Conservation (phyloP, 2,797 vertebrate genomes). For the Rhincodon typus region DNA sequence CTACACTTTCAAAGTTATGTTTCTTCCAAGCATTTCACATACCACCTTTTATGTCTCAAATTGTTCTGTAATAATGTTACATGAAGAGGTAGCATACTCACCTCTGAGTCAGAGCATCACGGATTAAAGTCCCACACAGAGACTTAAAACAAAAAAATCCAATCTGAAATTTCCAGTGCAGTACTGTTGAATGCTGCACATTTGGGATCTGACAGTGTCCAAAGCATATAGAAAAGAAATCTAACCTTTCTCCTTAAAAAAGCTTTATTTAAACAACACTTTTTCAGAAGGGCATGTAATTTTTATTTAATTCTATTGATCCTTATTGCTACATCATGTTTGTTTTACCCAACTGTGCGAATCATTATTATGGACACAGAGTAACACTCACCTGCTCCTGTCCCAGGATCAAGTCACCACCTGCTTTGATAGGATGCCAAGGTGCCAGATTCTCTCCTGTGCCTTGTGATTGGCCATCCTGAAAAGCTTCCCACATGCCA, state of each 20-base stretch:
- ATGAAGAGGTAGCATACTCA: too few species aligned
- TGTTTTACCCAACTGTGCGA: background rate
- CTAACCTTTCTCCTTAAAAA: background rate
- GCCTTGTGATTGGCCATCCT: constrained; percentile 82
- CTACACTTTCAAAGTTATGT: background rate
- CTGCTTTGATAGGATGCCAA: constrained; percentile 96
- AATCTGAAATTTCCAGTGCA: too few species aligned
- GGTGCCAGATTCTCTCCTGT: constrained; percentile 89
- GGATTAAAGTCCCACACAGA: too few species aligned
- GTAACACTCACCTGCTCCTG: constrained; percentile 84
- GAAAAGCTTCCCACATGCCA: constrained; percentile 92
- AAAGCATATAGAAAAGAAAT: background rate
- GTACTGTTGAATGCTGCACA: too few species aligned
- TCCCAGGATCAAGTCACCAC: constrained; percentile 87
- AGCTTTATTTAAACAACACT: background rate
- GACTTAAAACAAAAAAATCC: too few species aligned
- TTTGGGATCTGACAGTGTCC: too few species aligned
- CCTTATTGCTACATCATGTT: background rate
- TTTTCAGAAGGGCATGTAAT: too few species aligned
- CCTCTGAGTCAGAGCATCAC: too few species aligned
- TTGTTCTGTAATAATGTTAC: background rate
- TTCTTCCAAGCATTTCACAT: background rate
- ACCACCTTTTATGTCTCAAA: background rate
- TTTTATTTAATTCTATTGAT: background rate
- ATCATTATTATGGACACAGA: background rate